Evolutionary conservation across 2,888 invertebrate species (phyloP).

Genomic region (Blastobasis adustella): DNA sequence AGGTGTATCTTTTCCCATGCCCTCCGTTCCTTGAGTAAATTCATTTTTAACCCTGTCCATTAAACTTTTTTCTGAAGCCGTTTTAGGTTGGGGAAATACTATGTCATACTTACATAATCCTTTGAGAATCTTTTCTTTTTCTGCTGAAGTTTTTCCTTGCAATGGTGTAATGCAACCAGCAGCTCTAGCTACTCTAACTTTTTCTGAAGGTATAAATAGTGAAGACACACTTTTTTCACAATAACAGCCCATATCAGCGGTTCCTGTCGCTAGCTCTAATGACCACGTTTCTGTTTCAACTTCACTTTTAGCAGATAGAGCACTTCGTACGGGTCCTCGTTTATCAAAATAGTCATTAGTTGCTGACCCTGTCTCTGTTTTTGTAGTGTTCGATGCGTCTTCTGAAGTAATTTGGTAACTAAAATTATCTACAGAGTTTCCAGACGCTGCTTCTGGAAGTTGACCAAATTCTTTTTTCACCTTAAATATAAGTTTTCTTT

Average conservation of each 20-base stretch:
- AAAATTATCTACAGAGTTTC: background rate
- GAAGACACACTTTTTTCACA: no score
- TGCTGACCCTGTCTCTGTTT: background rate
- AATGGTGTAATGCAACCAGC: slow-evolving; percentile 21
- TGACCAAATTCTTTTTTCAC: background rate
- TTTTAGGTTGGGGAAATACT: slow-evolving; percentile 6
- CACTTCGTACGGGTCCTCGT: background rate
- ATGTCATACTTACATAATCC: slow-evolving; percentile 11
- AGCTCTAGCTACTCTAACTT: slow-evolving; percentile 17
- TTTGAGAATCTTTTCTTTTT: slow-evolving; percentile 17
- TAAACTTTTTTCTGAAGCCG: slow-evolving; percentile 23
- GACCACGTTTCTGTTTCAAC: background rate
- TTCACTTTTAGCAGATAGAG: background rate
- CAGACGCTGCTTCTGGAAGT: background rate
- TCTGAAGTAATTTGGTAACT: background rate
- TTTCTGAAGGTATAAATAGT: slow-evolving; percentile 3
- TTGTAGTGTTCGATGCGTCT: slow-evolving; percentile 20
- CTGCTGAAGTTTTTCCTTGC: slow-evolving; percentile 18
- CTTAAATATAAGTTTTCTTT: slow-evolving; percentile 21
- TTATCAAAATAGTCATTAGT: background rate
- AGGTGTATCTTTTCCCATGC: slow-evolving; percentile 21
- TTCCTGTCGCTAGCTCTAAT: background rate
- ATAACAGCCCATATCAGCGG: background rate
- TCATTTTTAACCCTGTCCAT: slow-evolving; percentile 16
- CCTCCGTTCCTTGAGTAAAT: slow-evolving; percentile 20